Base-by-base conservation (phyloP, 1,140 invertebrate species). In the Caenorhabditis briggsae region DNA sequence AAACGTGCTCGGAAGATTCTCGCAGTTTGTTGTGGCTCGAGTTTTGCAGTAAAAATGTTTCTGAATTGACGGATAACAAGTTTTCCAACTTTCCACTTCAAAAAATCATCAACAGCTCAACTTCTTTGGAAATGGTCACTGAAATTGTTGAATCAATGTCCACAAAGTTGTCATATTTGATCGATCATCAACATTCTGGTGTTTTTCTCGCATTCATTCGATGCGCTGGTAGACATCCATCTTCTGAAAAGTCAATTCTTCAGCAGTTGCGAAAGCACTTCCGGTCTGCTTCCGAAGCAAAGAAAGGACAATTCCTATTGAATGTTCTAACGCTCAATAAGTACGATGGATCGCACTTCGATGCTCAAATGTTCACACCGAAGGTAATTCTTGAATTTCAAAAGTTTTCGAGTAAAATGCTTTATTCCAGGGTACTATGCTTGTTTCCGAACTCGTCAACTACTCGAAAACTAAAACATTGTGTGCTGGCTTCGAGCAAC, bases 391-490 rank as follows among this genome's bases (percentile, higher is more conserved):
- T 74, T 55, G 2, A 74, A 5, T 55, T 48, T 82, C n/a, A 18
- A 25, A 18, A 59, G 41, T n/a, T 83, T 7, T 11, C 25, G 16
- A 25, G 55, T 43, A 18, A 53, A 53, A 53, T 8, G 5, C 11
- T 53, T 14, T 53, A 16, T 56, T 87, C 16, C 70, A 87, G 86
- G 86, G 86, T 50, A 20, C 18, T 16, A 50, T 84, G 43, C 70
- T 87, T 16, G 25, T 87, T 3, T 64, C 87, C 12, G 48, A 48
- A 23, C 74, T 87, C 18, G 55, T 87, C 41, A 58, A 64, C 14
- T 65, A 84, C 43, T 48, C 50, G 14, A 83, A 85, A 55, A 55
- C 53, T 2, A 84, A 84, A 59, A 74, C 86, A 16, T 18, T 84
- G 7, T 46, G 55, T 18, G 48, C 25, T 20, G 41, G 83, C 9